Base-by-base conservation (phyloP, 2,888 invertebrate species). In the Melinopterus prodromus region DNA sequence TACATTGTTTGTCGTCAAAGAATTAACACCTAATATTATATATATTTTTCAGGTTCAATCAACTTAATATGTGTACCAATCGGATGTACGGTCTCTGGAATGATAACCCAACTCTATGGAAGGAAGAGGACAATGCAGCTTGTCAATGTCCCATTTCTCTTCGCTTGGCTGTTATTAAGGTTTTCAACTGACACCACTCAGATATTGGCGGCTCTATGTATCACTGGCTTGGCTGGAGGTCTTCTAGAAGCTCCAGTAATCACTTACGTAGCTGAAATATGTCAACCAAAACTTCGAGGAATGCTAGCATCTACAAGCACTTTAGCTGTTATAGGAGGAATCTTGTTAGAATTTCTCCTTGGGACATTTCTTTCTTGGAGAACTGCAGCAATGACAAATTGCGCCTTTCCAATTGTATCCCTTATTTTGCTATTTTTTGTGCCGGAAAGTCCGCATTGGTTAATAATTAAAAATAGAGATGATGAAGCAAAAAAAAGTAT, bases 221-320 rank as follows among this genome's bases (percentile, higher is more conserved):
- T 96, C 80, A 94, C 95, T 5, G 96, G 96, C 1, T 86, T 96
- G 37, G 93, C 94, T 6, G 96, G 96, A 78, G 96, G 96, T 78
- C 89, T 96, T 7, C 90, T 95, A 82, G 96, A 96, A 89, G 96
- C 96, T 81, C 96, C 96, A 16, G 96, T 94, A 90, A 89, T 96
- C 84, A 96, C 96, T 0, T 96, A 96, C 87, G 95, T 96, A 14
- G 95, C 96, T 6, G 96, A 96, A 90, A 93, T 96, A 77, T 95
- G 95, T 0, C 94, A 96, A 87, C 96, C 96, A 0, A 93, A 95
- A 85, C 91, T 96, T 69, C 92, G 96, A 38, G 96, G 96, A 0
- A 91, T 93, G 84, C 90, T 95, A 2, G 91, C 95, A 0, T 95
- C 96, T 6, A 93, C 95, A 16, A 94, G 95, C 81, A 93, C 95